phyloP scores from a whole-genome alignment of 1,140 invertebrate species.

The Drosophila subpulchrella region DNA sequence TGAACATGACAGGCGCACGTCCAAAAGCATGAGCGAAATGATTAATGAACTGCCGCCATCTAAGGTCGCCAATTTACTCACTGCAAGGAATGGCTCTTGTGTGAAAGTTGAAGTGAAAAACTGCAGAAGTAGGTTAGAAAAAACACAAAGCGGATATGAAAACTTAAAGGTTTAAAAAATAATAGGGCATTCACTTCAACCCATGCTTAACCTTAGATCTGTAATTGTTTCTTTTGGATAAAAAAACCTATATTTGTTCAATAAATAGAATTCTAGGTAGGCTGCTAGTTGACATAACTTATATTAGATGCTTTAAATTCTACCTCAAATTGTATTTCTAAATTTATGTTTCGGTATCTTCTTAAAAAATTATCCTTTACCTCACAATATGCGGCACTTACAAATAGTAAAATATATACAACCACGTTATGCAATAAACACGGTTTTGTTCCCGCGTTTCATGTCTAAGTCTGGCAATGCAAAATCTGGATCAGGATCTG shows the following conservation, averaged over 20 bases:
- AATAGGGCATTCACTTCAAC: too few relatives aligned
- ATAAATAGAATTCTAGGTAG: conserved; percentile 1
- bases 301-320: background rate
- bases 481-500: background rate
- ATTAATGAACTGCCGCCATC: conserved; percentile 57
- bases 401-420: background rate
- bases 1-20: conserved; percentile 74
- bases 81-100: conserved; percentile 15
- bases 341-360: background rate
- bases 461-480: conserved; percentile 4
- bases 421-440: background rate
- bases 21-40: conserved; percentile 52
- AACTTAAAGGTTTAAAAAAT: background rate
- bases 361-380: background rate
- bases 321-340: background rate
- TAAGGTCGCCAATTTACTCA: conserved; percentile 29
- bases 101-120: background rate
- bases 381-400: background rate
- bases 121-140: background rate
- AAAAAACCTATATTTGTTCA: too few relatives aligned
- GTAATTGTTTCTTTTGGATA: too few relatives aligned
- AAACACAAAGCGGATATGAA: background rate
- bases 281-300: background rate
- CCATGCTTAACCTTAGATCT: too few relatives aligned
- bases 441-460: background rate